Base-by-base conservation (phyloP, 2,113 vertebrate genomes). In the Salvelinus sp. region DNA sequence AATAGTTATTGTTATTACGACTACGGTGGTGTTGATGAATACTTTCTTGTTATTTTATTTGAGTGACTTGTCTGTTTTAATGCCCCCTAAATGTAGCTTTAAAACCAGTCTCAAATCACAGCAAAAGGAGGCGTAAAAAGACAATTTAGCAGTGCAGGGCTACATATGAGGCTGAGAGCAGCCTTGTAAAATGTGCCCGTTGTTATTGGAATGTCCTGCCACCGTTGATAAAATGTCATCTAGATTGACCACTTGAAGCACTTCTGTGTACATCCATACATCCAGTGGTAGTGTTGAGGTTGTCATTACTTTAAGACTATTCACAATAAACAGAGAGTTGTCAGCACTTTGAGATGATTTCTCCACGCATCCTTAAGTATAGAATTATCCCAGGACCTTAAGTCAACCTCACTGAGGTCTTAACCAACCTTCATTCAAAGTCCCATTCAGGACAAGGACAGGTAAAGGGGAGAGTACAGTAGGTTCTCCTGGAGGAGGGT, bases 81-180 rank as follows among this genome's bases (percentile, higher is more conserved):
- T 82, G 75, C 83, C 20, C 28, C 4, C 74, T 78, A 70, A 83
- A 86, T 87, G 82, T 90, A 89, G 89, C 92, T 90, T 90, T 89
- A 87, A 88, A 85, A 77, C 47, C 4, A 83, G 79, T 81, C 72
- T 60, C 50, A 85, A 79, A 87, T 82, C 27, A 10, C 76, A 75
- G 76, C 76, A 70, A 28, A 83, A 58, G 64, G 18, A 82, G 73
- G 67, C 69, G 66, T 27, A 70, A 47, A 79, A 74, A 76, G 64
- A 57, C 18, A 4, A 44, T 14, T 76, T 16, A 13, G 44, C 70
- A 28, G n/a, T 4, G 50, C 50, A 57, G 60, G 67, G 74, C 74
- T 72, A 68, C 18, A 33, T 2, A 44, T 27, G 63, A 73, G 4
- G 78, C 68, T n/a, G 64, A 54, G 54, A 69, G 50, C 4, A 33